A percentile compares a stretch with the other conserved stretches of the same genome.
Evolutionary conservation across 2,113 vertebrate species (phyloP).

Genomic region (Anthoscopus minutus): DNA sequence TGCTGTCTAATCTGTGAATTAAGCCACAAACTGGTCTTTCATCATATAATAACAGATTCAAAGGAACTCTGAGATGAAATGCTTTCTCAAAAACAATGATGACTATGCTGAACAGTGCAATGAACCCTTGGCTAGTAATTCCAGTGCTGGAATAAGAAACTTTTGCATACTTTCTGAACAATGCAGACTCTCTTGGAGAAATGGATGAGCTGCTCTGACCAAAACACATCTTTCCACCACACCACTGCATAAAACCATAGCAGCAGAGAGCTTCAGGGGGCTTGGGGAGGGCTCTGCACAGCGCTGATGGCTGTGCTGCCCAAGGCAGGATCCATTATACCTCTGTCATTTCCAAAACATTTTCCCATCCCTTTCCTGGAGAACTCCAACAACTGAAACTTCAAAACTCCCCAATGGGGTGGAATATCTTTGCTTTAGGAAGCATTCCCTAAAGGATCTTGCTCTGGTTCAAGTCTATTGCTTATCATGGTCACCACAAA

Average conservation of each 20-base stretch:
- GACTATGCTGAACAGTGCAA: background rate
- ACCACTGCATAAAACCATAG: background rate
- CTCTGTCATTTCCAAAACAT: background rate
- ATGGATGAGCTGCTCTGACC: background rate
- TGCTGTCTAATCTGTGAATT: slow-evolving; percentile 9
- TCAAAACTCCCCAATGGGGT: background rate
- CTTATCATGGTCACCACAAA: background rate
- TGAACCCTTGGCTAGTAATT: background rate
- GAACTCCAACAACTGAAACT: background rate
- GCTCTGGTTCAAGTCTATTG: background rate
- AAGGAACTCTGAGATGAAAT: background rate
- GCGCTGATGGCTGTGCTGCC: background rate
- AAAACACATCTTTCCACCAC: background rate
- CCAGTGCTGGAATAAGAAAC: background rate
- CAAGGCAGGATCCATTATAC: background rate
- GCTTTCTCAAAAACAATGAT: background rate
- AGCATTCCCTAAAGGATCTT: background rate
- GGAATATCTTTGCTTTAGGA: background rate
- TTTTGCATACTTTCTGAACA: background rate
- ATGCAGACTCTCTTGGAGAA: background rate
- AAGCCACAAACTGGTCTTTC: background rate
- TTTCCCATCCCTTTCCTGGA: background rate
- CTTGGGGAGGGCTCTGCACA: background rate
- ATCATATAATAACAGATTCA: slow-evolving; percentile 7
- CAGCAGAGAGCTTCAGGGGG: background rate